phyloP scores from a whole-genome alignment of 1,140 invertebrate genomes.

The Lepidurus apus region DNA sequence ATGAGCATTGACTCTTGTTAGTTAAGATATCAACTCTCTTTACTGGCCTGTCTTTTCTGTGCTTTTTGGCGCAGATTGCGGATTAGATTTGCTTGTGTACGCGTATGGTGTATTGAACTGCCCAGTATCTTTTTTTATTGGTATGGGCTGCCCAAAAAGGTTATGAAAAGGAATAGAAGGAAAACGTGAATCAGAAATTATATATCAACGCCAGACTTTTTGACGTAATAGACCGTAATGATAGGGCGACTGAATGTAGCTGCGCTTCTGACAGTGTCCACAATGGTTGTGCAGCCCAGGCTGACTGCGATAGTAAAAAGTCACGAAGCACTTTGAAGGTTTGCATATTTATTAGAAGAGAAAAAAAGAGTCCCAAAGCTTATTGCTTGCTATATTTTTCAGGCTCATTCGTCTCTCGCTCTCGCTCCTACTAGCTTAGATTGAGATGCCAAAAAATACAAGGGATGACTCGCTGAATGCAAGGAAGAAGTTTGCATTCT shows the following conservation, averaged over 20 bases:
- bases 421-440: no score
- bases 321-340: background rate
- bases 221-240: background rate
- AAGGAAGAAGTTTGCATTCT: no score
- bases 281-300: background rate
- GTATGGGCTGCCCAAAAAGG: background rate
- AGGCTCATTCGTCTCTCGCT: background rate
- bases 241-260: background rate
- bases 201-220: background rate
- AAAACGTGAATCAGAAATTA: background rate
- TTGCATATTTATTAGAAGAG: background rate
- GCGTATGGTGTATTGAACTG: background rate
- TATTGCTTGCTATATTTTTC: background rate
- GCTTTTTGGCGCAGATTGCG: background rate
- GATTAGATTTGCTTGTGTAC: background rate
- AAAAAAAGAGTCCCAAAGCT: no score
- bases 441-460: no score
- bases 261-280: conserved; percentile 9
- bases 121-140: background rate
- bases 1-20: background rate
- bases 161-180: background rate
- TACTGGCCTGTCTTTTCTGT: background rate
- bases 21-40: background rate
- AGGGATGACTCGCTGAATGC: no score
- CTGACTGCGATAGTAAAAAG: background rate